A percentile compares a stretch with the other conserved stretches of the same genome.
These are phyloP conservation scores for Amblyjoppa proteus DNA, from an alignment of 2,888 invertebrate species.

Conservation along the genomic window DNA sequence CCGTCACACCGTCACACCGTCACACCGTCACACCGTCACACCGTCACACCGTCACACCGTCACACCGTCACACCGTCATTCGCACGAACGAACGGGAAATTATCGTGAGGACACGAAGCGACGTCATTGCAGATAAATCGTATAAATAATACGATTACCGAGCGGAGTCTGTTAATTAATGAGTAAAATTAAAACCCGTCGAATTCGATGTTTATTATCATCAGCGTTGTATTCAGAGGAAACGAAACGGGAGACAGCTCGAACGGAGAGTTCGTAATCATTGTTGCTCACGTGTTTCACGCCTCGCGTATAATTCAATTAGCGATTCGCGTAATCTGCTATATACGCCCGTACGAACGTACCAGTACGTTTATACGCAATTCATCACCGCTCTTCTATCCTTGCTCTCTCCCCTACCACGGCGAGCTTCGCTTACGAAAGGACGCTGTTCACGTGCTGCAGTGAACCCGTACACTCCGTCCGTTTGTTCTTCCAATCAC, in stretches of 20 bases:
- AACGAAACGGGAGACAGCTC: slow-evolving; percentile 47
- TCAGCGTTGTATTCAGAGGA: slow-evolving; percentile 56
- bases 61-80: not conserved
- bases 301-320: slow-evolving; percentile 60
- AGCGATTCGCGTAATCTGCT: slow-evolving; percentile 59
- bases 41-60: not conserved
- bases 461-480: not conserved
- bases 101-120: not conserved
- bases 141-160: not conserved
- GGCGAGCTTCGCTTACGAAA: slow-evolving; percentile 12
- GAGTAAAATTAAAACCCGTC: slow-evolving; percentile 34
- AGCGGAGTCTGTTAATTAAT: slow-evolving; percentile 19
- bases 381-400: slow-evolving; percentile 44
- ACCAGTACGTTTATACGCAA: slow-evolving; percentile 42
- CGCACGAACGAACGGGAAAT: not conserved
- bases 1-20: not conserved
- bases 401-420: slow-evolving; percentile 39
- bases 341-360: slow-evolving; percentile 16
- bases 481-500: slow-evolving; percentile 60
- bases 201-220: slow-evolving; percentile 54
- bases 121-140: too few relatives aligned
- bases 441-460: not conserved
- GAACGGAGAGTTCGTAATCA: slow-evolving; percentile 40
- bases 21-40: not conserved
- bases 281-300: slow-evolving; percentile 52